A percentile compares a stretch with the other conserved stretches of the same genome.
These are phyloP conservation scores for Anarhynchus alexandrinus DNA, from an alignment of 2,113 vertebrate genomes.

Conservation along the genomic window DNA sequence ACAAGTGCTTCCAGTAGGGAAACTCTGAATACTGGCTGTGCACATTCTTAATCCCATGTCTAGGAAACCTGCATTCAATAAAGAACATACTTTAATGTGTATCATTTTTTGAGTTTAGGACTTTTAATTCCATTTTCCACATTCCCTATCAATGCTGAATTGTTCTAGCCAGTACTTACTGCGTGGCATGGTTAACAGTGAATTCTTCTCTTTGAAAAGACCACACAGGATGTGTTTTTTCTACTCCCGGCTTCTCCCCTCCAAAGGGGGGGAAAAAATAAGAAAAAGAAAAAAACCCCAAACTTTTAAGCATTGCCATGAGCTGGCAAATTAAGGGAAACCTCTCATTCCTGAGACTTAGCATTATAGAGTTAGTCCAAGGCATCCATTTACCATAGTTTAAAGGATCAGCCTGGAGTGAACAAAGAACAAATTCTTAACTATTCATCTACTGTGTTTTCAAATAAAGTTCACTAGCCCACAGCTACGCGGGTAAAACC, in stretches of 20 bases:
- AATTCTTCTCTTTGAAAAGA: background rate
- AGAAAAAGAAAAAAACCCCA: background rate
- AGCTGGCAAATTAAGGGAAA: slow-evolving; percentile 14
- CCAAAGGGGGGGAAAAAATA: background rate
- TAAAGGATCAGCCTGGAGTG: background rate
- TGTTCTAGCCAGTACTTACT: background rate
- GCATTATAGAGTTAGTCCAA: background rate
- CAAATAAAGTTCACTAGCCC: background rate
- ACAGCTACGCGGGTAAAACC: background rate
- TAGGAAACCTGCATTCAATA: background rate
- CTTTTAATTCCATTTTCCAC: slow-evolving; percentile 18
- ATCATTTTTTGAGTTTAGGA: background rate
- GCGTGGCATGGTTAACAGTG: background rate
- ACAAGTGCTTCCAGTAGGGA: background rate
- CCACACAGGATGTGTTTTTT: slow-evolving; percentile 23
- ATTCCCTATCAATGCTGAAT: background rate
- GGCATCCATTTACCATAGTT: background rate
- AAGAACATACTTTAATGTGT: background rate
- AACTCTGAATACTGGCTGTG: background rate
- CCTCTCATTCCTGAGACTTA: background rate
- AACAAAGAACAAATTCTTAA: background rate
- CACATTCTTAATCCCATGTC: background rate
- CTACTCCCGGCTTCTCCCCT: background rate
- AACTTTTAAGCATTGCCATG: background rate
- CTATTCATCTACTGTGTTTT: background rate